Conservation (phyloP, 2,113 vertebrate species). For the Embiotoca jacksoni region DNA sequence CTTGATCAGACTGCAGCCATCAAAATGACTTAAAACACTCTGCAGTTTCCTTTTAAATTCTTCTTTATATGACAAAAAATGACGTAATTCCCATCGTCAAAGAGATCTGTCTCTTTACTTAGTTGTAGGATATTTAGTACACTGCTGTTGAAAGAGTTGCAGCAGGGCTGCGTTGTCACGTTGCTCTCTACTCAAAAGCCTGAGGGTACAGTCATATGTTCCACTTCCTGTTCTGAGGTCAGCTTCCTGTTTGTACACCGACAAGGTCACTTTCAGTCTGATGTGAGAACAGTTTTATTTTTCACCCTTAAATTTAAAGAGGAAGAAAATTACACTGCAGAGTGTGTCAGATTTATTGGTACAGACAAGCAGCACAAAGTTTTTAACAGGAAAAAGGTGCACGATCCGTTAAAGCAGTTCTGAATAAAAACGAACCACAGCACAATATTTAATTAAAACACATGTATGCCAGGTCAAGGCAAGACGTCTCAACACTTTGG, state of each 20-base stretch:
- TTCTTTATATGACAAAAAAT: no score
- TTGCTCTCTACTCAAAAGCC: slow-evolving; percentile 12
- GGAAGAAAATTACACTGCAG: not conserved
- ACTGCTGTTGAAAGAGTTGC: not conserved
- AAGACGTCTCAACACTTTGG: no score
- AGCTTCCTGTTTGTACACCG: slow-evolving; percentile 26
- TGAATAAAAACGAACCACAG: no score
- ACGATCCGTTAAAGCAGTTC: no score
- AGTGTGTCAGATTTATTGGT: no score
- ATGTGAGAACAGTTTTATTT: not conserved
- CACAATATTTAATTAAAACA: no score
- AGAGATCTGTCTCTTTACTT: not conserved
- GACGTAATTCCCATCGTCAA: no score
- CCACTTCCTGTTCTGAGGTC: slow-evolving; percentile 35
- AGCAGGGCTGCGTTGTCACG: slow-evolving; percentile 23
- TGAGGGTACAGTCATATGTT: not conserved
- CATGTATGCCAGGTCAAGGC: no score
- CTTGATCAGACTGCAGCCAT: not conserved
- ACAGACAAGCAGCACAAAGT: not conserved
- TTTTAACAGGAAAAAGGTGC: not conserved
- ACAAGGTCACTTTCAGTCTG: slow-evolving; percentile 31
- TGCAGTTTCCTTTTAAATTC: no score
- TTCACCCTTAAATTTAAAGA: not conserved
- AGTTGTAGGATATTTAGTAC: not conserved
- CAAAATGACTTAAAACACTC: no score